These are phyloP conservation scores for Cerastis leucographa DNA, from an alignment of 2,888 invertebrate genomes.

Conservation along the genomic window DNA sequence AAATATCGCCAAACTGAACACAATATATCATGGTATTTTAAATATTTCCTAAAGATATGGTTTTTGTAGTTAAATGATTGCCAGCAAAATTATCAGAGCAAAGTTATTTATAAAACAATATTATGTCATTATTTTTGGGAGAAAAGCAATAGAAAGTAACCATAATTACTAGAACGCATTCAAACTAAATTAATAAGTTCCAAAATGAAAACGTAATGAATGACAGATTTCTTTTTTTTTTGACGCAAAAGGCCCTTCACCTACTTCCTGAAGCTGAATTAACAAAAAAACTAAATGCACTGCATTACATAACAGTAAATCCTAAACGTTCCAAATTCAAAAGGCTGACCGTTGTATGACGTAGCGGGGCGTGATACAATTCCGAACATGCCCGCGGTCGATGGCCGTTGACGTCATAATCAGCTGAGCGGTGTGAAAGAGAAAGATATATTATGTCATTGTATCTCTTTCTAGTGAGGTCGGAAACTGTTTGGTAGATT, in stretches of 20 bases:
- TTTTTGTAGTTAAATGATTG: background rate
- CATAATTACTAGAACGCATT: too few relatives aligned
- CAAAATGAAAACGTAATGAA: background rate
- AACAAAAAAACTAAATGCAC: slow-evolving; percentile 14
- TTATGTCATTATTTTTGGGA: too few relatives aligned
- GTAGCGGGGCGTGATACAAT: slow-evolving; percentile 77
- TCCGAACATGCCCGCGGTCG: slow-evolving; percentile 76
- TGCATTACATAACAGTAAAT: slow-evolving; percentile 56
- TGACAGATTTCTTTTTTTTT: background rate
- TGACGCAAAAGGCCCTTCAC: background rate
- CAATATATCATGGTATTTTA: background rate
- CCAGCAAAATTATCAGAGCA: too few relatives aligned
- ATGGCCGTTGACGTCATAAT: slow-evolving; percentile 86
- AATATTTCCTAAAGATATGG: background rate
- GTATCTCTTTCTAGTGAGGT: slow-evolving; percentile 52
- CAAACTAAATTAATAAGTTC: background rate
- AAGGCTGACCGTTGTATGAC: slow-evolving; percentile 74
- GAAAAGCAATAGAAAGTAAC: too few relatives aligned
- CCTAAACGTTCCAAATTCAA: slow-evolving; percentile 67
- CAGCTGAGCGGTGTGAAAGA: slow-evolving; percentile 78
- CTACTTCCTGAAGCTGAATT: background rate
- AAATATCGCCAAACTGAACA: background rate
- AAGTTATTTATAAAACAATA: too few relatives aligned
- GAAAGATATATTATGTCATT: slow-evolving; percentile 31
- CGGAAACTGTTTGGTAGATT: slow-evolving; percentile 42